Evolutionary conservation across 2,888 invertebrate genomes (phyloP).

Genomic region (Pandemis heparana): DNA sequence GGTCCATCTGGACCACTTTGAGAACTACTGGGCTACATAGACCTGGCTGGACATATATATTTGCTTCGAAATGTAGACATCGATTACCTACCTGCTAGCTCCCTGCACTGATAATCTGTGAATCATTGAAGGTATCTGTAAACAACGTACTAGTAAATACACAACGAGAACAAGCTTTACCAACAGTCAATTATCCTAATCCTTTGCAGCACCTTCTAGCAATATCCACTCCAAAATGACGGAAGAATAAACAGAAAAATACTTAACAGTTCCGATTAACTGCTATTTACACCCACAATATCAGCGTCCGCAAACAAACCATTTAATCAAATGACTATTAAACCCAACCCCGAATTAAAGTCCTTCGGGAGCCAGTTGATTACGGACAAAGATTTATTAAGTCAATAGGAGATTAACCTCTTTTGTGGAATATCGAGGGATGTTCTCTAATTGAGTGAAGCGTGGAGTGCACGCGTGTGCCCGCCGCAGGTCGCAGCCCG

Average conservation of each 20-base stretch:
- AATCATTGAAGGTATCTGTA: background rate
- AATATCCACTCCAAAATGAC: constrained; percentile 7
- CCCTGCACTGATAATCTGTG: too few relatives aligned
- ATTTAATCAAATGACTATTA: constrained; percentile 29
- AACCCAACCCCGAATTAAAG: constrained; percentile 19
- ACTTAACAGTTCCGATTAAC: background rate
- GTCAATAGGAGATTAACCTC: constrained; percentile 63
- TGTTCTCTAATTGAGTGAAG: constrained; percentile 57
- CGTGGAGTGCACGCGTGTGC: constrained; percentile 47
- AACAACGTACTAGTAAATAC: background rate
- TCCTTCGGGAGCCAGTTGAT: constrained; percentile 30
- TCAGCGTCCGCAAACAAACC: constrained; percentile 22
- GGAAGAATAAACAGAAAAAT: constrained; percentile 3
- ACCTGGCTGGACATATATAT: too few relatives aligned
- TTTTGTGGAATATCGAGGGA: constrained; percentile 47
- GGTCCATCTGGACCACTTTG: too few relatives aligned
- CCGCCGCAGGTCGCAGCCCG: constrained; percentile 40
- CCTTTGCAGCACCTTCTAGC: background rate
- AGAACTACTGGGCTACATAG: too few relatives aligned
- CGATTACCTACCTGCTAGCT: too few relatives aligned
- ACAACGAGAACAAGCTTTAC: background rate
- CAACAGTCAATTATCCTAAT: background rate
- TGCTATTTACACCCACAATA: background rate
- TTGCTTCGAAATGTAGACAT: too few relatives aligned
- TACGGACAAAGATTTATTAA: constrained; percentile 52